These are phyloP conservation scores for Astreopora myriophthalma DNA, from an alignment of 64 coral and sea anemone genomes.

Conservation along the genomic window DNA sequence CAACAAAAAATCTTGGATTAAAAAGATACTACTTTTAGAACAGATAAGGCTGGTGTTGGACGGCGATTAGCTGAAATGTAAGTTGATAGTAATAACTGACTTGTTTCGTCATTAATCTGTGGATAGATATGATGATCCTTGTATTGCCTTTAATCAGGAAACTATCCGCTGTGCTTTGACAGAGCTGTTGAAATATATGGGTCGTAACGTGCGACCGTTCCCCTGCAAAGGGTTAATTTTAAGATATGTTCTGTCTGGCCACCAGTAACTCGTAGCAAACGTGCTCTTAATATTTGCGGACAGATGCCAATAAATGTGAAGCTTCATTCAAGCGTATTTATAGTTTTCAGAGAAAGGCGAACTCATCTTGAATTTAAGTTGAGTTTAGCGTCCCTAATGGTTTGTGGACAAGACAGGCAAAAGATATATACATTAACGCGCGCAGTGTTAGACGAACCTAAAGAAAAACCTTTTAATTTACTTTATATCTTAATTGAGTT, in stretches of 20 bases:
- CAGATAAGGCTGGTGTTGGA: neutral
- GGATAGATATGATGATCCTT: neutral
- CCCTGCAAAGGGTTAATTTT: conserved; percentile 59
- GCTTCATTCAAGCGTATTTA: too few species aligned
- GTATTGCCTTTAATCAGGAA: neutral
- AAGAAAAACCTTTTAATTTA: neutral
- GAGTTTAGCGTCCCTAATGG: too few species aligned
- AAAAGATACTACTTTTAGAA: neutral
- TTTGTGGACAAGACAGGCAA: neutral
- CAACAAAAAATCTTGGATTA: neutral
- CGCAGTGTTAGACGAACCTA: neutral
- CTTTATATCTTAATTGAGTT: too few species aligned
- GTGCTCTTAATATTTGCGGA: neutral
- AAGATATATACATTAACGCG: neutral
- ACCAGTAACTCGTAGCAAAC: neutral
- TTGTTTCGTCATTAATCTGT: neutral
- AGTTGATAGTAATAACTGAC: neutral
- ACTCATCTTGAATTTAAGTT: too few species aligned
- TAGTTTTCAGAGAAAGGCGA: too few species aligned
- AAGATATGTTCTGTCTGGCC: neutral
- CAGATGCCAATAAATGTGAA: neutral
- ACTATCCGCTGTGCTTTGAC: neutral
- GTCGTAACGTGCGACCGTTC: neutral
- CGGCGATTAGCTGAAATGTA: neutral
- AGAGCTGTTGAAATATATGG: conserved; percentile 34